These are phyloP conservation scores for Drosophila cyrtoloma DNA, from an alignment of 2,888 invertebrate genomes.

Conservation along the genomic window DNA sequence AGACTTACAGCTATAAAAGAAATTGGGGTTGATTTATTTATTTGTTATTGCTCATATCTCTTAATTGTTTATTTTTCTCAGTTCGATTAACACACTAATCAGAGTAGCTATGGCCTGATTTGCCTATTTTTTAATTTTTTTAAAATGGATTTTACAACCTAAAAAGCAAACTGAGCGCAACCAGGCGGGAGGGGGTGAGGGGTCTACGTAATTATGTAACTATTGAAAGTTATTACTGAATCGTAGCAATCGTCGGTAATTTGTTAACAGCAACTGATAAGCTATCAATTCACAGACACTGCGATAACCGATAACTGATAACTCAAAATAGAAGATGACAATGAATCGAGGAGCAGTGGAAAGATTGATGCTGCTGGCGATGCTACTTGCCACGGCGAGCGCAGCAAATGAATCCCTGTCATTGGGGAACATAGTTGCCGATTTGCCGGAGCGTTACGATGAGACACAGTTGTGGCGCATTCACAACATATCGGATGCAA, in stretches of 20 bases:
- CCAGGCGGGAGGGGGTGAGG: no score
- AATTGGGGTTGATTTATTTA: not conserved
- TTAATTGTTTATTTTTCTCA: not conserved
- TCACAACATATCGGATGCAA: constrained; percentile 80
- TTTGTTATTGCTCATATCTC: no score
- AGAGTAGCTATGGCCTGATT: not conserved
- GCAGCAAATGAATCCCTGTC: constrained; percentile 17
- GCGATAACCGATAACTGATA: constrained; percentile 9
- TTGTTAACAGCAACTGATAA: constrained; percentile 22
- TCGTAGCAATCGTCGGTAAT: not conserved
- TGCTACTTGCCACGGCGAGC: constrained; percentile 17
- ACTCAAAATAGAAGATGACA: constrained; percentile 2
- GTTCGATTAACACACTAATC: constrained; percentile 4
- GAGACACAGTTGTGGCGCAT: constrained; percentile 83
- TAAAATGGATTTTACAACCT: constrained; percentile 1
- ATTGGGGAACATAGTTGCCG: constrained; percentile 38
- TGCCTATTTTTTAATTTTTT: not conserved
- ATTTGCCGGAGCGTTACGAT: constrained; percentile 79
- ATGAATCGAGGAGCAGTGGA: constrained; percentile 13
- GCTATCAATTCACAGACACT: constrained; percentile 23
- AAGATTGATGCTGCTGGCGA: constrained; percentile 19
- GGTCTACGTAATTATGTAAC: not conserved
- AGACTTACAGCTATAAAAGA: not conserved
- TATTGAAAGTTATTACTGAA: constrained; percentile 22
- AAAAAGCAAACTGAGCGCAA: constrained; percentile 4